Conservation (phyloP, 2,888 invertebrate genomes). For the Phortica magna region DNA sequence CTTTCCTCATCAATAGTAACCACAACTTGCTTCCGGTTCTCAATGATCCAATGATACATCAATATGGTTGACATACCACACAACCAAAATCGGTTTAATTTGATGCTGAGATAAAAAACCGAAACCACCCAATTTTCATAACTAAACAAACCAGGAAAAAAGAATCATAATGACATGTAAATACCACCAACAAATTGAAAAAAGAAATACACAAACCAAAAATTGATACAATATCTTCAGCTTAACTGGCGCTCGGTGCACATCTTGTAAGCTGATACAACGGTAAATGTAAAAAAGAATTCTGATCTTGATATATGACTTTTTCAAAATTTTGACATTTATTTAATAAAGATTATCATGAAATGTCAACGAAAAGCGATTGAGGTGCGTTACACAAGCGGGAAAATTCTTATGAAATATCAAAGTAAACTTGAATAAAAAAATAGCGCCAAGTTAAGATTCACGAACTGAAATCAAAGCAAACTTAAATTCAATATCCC, state of each 20-base stretch:
- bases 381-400: slow-evolving; percentile 6
- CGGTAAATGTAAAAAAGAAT: slow-evolving; percentile 51
- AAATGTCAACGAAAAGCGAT: slow-evolving; percentile 44
- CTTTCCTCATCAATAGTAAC: too few species aligned
- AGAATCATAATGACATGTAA: neutral
- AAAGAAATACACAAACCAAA: slow-evolving; percentile 4
- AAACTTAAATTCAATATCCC: neutral
- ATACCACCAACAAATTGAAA: neutral
- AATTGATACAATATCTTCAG: neutral
- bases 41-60: too few species aligned
- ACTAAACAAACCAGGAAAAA: neutral
- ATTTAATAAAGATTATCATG: slow-evolving; percentile 55
- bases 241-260: slow-evolving; percentile 27
- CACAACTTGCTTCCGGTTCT: too few species aligned
- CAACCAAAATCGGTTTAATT: too few species aligned
- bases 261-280: slow-evolving; percentile 48
- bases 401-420: slow-evolving; percentile 21
- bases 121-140: too few species aligned
- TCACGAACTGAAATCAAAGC: neutral
- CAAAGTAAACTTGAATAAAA: neutral
- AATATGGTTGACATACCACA: too few species aligned
- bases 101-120: too few species aligned
- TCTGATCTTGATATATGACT: slow-evolving; percentile 61
- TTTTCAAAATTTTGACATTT: slow-evolving; percentile 38
- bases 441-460: too few species aligned